phyloP scores from a whole-genome alignment of 1,140 invertebrate species.

The Heliconius himera region DNA sequence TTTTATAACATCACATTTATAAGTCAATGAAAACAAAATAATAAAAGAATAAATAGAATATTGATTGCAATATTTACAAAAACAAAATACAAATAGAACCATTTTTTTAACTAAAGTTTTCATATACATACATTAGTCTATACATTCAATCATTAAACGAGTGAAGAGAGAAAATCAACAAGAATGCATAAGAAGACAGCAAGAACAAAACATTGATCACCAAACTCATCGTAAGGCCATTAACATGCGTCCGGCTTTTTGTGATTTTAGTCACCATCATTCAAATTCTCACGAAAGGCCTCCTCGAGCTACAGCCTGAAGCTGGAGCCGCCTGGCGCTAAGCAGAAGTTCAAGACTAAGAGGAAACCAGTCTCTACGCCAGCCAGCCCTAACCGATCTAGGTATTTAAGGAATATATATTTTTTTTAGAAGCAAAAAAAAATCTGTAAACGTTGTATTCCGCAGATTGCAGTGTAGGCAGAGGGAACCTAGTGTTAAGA shows the following conservation, averaged over 20 bases:
- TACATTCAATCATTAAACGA: background rate
- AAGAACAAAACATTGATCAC: conserved; percentile 11
- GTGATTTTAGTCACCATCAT: conserved; percentile 95
- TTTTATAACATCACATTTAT: too few relatives aligned
- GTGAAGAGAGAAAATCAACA: conserved; percentile 10
- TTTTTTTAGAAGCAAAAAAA: too few relatives aligned
- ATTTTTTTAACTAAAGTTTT: background rate
- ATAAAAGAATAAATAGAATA: too few relatives aligned
- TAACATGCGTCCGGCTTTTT: conserved; percentile 47
- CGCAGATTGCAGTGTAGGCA: too few relatives aligned
- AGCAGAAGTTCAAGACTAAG: conserved; percentile 92
- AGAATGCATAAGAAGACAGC: background rate
- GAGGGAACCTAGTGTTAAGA: too few relatives aligned
- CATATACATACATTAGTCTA: background rate
- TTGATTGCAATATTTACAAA: too few relatives aligned
- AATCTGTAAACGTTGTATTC: too few relatives aligned
- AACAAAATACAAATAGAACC: too few relatives aligned
- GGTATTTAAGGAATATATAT: conserved; percentile 64
- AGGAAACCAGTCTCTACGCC: conserved; percentile 96
- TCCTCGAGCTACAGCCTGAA: conserved; percentile 97
- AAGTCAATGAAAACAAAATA: too few relatives aligned
- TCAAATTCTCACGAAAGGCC: conserved; percentile 98
- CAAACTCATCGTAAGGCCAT: conserved; percentile 29
- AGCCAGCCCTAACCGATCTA: conserved; percentile 93
- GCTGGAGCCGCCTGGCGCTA: conserved; percentile 92